phyloP scores from a whole-genome alignment of 2,888 invertebrate species.

The Epirrhoe alternata region DNA sequence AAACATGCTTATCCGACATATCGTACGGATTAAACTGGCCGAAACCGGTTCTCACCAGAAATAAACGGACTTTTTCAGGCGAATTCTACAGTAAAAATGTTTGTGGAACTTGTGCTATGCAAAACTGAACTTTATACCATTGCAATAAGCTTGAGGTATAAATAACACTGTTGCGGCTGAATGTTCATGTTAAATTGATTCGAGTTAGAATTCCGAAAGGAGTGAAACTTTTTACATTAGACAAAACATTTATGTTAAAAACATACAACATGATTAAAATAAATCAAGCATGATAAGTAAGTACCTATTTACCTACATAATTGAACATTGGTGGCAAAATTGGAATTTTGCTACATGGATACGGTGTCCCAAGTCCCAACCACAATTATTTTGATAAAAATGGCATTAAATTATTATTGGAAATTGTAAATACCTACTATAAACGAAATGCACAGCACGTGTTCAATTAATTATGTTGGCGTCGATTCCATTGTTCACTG shows the following conservation, averaged over 20 bases:
- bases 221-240: neutral
- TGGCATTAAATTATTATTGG: no score
- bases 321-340: no score
- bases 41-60: conserved; percentile 52
- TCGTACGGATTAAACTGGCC: conserved; percentile 56
- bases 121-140: conserved; percentile 16
- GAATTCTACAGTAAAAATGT: conserved; percentile 14
- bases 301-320: no score
- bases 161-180: neutral
- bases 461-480: no score
- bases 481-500: no score
- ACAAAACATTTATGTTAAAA: neutral
- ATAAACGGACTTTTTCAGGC: conserved; percentile 44
- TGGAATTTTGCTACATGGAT: no score
- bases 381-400: no score
- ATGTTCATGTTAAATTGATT: conserved; percentile 5
- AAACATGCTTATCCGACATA: conserved; percentile 51
- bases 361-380: no score
- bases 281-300: no score
- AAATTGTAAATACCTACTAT: no score
- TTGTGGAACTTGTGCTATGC: conserved; percentile 6
- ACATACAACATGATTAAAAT: no score
- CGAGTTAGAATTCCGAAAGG: neutral
- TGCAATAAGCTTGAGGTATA: neutral
- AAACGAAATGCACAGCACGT: no score